Percentiles rank a stretch among this genome's conserved stretches.
Conservation (phyloP, 2,797 vertebrate genomes). For the Bryconaethiops microstoma region DNA sequence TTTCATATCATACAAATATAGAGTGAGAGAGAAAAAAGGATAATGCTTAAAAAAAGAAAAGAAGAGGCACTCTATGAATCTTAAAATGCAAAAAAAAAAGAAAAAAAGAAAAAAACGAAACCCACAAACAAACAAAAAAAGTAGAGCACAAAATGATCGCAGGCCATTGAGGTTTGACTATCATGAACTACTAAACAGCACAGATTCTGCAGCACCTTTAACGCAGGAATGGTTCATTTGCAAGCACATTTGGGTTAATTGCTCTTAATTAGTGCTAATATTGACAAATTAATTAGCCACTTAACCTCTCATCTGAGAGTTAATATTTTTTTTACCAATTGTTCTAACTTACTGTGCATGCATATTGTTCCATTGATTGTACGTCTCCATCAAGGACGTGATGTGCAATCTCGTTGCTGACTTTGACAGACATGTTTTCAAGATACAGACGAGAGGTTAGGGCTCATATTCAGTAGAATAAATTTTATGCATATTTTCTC, state of each 20-base stretch:
- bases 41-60: not conserved
- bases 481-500: too few relatives aligned
- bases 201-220: not conserved
- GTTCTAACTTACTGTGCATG: not conserved
- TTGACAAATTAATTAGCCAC: constrained; percentile 28
- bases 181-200: not conserved
- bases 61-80: too few relatives aligned
- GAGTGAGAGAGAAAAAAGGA: not conserved
- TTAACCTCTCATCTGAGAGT: constrained; percentile 33
- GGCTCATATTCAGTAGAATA: too few relatives aligned
- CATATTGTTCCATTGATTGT: not conserved
- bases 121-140: not conserved
- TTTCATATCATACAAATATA: constrained; percentile 14
- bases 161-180: not conserved
- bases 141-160: not conserved
- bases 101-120: not conserved
- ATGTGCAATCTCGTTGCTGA: too few relatives aligned
- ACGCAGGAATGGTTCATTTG: not conserved
- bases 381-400: not conserved
- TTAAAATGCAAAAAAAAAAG: not conserved
- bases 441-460: too few relatives aligned
- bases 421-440: too few relatives aligned
- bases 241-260: constrained; percentile 26
- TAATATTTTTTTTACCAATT: constrained; percentile 3
- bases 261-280: constrained; percentile 31